Evolutionary conservation across 2,888 invertebrate genomes (phyloP).

Genomic region (Dinocampus coccinellae): DNA sequence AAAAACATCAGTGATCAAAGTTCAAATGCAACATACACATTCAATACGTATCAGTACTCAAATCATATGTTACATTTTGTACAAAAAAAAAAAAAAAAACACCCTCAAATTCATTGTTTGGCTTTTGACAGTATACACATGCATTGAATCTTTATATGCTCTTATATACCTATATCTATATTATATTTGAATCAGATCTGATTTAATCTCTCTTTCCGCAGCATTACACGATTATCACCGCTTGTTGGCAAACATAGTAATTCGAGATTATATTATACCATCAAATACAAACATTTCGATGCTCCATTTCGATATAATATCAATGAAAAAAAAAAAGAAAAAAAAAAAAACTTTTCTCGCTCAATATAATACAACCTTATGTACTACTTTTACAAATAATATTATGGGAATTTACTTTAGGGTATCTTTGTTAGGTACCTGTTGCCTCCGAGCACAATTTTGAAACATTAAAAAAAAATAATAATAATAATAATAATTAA

Average conservation of each 20-base stretch:
- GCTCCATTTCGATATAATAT: slow-evolving; percentile 20
- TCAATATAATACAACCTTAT: slow-evolving; percentile 34
- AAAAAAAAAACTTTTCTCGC: slow-evolving; percentile 53
- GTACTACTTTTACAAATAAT: no score
- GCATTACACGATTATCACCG: slow-evolving; percentile 35
- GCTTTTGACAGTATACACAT: slow-evolving; percentile 32
- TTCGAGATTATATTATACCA: slow-evolving; percentile 48
- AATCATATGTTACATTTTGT: slow-evolving; percentile 26
- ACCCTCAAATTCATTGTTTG: slow-evolving; percentile 30
- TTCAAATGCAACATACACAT: not conserved
- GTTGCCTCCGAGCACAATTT: slow-evolving; percentile 19
- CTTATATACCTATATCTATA: not conserved
- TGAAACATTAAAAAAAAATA: not conserved
- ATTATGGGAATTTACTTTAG: not conserved
- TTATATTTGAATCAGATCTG: slow-evolving; percentile 45
- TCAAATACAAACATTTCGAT: not conserved
- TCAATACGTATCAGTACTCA: slow-evolving; percentile 1
- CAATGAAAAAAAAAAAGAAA: no score
- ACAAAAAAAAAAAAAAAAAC: not conserved
- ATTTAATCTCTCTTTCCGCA: slow-evolving; percentile 38
- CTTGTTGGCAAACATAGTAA: slow-evolving; percentile 63
- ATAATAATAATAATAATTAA: not conserved
- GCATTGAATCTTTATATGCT: not conserved
- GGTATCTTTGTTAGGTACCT: slow-evolving; percentile 25
- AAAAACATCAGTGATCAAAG: no score